Evolutionary conservation across 37 sponge, comb jelly and placozoan species (phyloP), one percentile per base, ranked within the genome.

Genomic region (Chondrilla cf. caribensis): DNA sequence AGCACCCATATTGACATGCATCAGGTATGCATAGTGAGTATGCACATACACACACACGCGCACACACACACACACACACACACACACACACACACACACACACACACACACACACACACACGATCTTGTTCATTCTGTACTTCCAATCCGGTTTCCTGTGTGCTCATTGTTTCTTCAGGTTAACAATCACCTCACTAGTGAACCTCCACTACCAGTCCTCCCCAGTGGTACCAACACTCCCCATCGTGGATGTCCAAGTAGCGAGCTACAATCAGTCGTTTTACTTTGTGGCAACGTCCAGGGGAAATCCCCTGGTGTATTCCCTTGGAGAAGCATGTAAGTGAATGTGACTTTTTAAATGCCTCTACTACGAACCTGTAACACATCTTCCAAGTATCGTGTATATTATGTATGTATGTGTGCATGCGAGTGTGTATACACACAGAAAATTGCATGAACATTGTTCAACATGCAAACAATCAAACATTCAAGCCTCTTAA

Each of bases 151-250:
- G 32, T 24, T 15, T 0, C 17, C 29, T 42, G 60, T 70, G 26
- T 55, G 26, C 24, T 39, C n/a, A n/a, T n/a, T n/a, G n/a, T n/a
- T 60, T 55, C 28, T 68, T 17, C 65, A 90, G 91, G 70, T 39
- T 90, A n/a, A 38, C 65, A 7, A 76, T 92, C 31, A 76, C 70
- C 2, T 77, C 78, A 2, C 59, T 47, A 1, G 89, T 93, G 57
- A 89, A 93, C 54, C 85, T 93, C 24, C 60, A 77, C 0, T 82
- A 89, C 11, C 14, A 70, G 60, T 60, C 83, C 66, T 93, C 94
- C 54, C 86, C 88, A 22, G 0, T 80, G 65, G 40, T 87, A 39
- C 94, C 94, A 62, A 38, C 33, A 15, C 78, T 88, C 15, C 81
- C 94, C 11, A 29, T 70, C n/a, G 70, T 87, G 40, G 77, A 90